Evolutionary conservation across 2,797 vertebrate species (phyloP).

Genomic region (Tarsius wallacei): DNA sequence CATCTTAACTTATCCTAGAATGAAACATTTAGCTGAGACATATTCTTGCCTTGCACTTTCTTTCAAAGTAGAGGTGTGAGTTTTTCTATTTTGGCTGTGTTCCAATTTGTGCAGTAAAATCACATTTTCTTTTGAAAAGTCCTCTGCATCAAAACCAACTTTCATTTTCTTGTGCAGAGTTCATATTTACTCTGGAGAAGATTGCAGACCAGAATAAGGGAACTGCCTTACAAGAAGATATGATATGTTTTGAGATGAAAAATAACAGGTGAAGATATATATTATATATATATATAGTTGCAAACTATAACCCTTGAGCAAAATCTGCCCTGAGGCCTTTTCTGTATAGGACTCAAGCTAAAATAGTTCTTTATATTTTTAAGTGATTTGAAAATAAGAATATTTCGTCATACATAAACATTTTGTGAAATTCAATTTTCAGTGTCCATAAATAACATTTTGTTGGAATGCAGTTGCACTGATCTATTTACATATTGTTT

Average conservation of each 20-base stretch:
- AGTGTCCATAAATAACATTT: constrained; percentile 7
- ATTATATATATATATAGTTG: background rate
- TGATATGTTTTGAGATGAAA: background rate
- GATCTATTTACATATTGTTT: constrained; percentile 48
- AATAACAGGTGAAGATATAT: background rate
- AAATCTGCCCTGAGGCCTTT: background rate
- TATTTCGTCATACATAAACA: background rate
- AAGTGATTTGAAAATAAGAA: background rate
- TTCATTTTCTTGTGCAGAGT: constrained; percentile 46
- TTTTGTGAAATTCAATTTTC: constrained; percentile 17
- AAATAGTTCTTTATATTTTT: constrained; percentile 9
- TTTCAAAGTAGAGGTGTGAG: constrained; percentile 75
- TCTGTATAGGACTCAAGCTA: background rate
- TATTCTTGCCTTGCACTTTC: constrained; percentile 72
- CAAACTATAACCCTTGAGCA: background rate
- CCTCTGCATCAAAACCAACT: constrained; percentile 34
- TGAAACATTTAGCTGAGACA: constrained; percentile 71
- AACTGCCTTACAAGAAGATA: background rate
- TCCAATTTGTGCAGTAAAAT: constrained; percentile 72
- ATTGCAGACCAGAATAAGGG: background rate
- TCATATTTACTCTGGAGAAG: constrained; percentile 7
- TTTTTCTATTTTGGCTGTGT: constrained; percentile 66
- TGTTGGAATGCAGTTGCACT: background rate
- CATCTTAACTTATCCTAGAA: constrained; percentile 69
- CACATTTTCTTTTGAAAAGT: constrained; percentile 59